phyloP scores from a whole-genome alignment of 2,113 vertebrate genomes.

The Alligator mississippiensis region DNA sequence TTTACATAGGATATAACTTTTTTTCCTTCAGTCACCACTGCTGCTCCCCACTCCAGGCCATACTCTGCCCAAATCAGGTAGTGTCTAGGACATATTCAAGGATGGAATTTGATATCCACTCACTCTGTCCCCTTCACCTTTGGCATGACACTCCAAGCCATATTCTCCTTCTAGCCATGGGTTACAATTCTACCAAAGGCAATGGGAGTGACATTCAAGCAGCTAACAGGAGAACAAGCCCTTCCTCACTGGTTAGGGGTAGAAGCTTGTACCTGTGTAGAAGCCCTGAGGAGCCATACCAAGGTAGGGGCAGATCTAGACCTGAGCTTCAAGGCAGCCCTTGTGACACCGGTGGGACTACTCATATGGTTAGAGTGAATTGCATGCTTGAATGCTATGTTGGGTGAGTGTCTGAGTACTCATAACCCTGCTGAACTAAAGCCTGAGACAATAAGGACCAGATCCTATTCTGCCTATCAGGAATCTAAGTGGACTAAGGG shows the following conservation, averaged over 20 bases:
- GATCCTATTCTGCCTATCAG: no score
- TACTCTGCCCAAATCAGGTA: background rate
- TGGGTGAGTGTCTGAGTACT: background rate
- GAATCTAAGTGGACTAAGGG: no score
- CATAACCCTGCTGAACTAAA: background rate
- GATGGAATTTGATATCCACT: background rate
- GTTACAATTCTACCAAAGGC: background rate
- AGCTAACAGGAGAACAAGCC: background rate
- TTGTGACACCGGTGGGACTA: background rate
- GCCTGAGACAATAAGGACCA: background rate
- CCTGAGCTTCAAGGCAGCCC: background rate
- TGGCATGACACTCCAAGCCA: background rate
- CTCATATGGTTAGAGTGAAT: background rate
- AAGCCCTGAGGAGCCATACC: background rate
- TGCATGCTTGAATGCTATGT: background rate
- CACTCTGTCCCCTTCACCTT: background rate
- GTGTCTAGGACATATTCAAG: background rate
- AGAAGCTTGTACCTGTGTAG: background rate
- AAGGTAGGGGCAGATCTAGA: no score
- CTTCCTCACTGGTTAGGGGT: background rate
- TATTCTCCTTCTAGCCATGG: no score
- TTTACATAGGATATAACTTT: background rate
- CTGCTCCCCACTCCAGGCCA: background rate
- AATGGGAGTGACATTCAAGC: background rate
- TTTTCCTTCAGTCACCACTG: background rate